Base-by-base conservation (phyloP, 2,113 vertebrate genomes). In the Hydropotes inermis region DNA sequence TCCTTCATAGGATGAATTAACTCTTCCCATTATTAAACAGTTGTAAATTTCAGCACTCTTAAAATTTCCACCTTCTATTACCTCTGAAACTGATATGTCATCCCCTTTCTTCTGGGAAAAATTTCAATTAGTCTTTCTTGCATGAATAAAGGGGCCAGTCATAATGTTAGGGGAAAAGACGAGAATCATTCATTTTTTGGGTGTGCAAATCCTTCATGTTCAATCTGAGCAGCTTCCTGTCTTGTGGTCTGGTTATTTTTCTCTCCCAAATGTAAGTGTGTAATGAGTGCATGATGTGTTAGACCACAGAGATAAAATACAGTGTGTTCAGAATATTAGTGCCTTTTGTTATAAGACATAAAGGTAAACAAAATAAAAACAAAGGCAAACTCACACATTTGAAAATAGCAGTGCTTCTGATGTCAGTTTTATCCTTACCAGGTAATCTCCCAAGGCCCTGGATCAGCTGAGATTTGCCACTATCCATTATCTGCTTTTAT, bases 401-500 rank as follows among this genome's bases (percentile, higher is more conserved):
- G 96, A 90, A n/a, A 97, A 95, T 50, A 92, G 12, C 3, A 4
- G 95, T 94, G n/a, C 16, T 67, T 89, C 60, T 16, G 1, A 74
- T 61, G 36, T n/a, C 11, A 0, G 33, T 27, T 95, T 27, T 82
- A 54, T 58, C 61, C 81, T 57, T 96, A 90, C 78, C 97, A 95
- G 88, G 91, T 96, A 57, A 67, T 97, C 84, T 95, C 92, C 67
- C 33, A 36, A 54, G 67, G 82, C n/a, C 57, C 82, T 92, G 95
- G 39, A 45, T 78, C 93, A 58, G 81, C 70, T 57, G 96, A 97
- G 92, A 92, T 97, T 98, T 96, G 88, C 95, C 95, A 91, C 55
- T 93, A 33, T 93, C 60, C 14, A 0, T 74, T 85, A 55, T 82
- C 39, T 93, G 74, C 78, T 98, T 98, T 98, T 97, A 98, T 92